phyloP scores from a whole-genome alignment of 2,888 invertebrate species.

The Tiliacea aurago region DNA sequence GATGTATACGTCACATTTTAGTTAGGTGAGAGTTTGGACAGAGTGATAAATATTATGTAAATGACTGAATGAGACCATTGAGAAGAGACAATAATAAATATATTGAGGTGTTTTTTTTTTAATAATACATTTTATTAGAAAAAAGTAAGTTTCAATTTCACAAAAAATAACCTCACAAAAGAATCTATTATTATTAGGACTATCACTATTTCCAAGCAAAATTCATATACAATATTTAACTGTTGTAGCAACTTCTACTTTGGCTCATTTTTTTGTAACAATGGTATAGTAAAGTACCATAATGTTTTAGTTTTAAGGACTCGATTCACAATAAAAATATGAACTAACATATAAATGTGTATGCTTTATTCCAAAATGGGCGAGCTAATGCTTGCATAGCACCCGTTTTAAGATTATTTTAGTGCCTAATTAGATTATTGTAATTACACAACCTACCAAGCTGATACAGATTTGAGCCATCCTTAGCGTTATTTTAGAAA shows the following conservation, averaged over 20 bases:
- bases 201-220: slow-evolving; percentile 35
- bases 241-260: slow-evolving; percentile 63
- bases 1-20: slow-evolving; percentile 61
- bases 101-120: slow-evolving; percentile 34
- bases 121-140: slow-evolving; percentile 20
- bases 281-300: slow-evolving; percentile 76
- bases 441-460: not conserved
- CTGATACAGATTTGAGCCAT: slow-evolving; percentile 12
- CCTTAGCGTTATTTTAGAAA: slow-evolving; percentile 1
- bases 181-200: slow-evolving; percentile 36
- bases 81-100: slow-evolving; percentile 64
- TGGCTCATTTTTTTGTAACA: slow-evolving; percentile 70
- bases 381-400: slow-evolving; percentile 32
- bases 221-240: slow-evolving; percentile 39
- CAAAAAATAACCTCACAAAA: slow-evolving; percentile 24
- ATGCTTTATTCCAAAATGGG: slow-evolving; percentile 76
- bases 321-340: slow-evolving; percentile 85
- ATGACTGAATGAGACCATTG: slow-evolving; percentile 69
- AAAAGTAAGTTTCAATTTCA: slow-evolving; percentile 30
- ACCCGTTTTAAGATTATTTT: slow-evolving; percentile 22
- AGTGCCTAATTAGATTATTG: slow-evolving; percentile 4
- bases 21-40: slow-evolving; percentile 64
- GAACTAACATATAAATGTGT: slow-evolving; percentile 77
- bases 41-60: slow-evolving; percentile 55
- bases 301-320: slow-evolving; percentile 84